phyloP scores from a whole-genome alignment of 2,797 vertebrate genomes.

The Cercopithecus neglectus region DNA sequence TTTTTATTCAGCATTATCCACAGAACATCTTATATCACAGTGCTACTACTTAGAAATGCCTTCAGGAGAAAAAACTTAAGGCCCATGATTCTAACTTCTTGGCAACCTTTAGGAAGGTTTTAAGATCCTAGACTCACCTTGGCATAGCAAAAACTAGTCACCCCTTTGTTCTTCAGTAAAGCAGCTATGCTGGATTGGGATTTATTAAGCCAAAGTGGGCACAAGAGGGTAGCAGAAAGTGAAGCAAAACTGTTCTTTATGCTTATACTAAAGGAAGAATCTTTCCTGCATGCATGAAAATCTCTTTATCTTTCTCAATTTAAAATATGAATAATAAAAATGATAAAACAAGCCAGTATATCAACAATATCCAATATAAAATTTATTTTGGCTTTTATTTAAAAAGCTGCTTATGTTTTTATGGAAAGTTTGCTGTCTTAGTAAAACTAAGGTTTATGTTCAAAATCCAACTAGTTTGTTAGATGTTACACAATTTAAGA shows the following conservation, averaged over 20 bases:
- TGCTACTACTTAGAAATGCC: not conserved
- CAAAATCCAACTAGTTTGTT: not conserved
- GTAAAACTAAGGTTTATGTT: not conserved
- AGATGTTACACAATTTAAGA: not conserved
- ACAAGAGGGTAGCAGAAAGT: not conserved
- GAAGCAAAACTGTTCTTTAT: not conserved
- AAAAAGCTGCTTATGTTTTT: not conserved
- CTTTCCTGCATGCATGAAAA: not conserved
- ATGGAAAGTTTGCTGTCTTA: not conserved
- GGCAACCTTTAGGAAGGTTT: not conserved
- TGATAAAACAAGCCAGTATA: not conserved
- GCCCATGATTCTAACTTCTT: not conserved
- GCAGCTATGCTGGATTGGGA: not conserved
- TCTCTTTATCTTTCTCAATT: not conserved
- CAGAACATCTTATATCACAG: not conserved
- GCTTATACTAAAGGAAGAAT: not conserved
- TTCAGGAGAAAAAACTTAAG: not conserved
- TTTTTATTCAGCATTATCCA: not conserved
- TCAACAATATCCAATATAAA: not conserved
- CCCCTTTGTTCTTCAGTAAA: not conserved
- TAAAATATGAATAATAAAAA: not conserved
- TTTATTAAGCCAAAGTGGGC: not conserved
- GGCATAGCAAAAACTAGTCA: not conserved
- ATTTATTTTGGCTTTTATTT: slow-evolving; percentile 20
- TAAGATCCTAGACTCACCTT: not conserved